Base-by-base conservation (phyloP, 1,140 invertebrate genomes). In the Frieseomelitta varia region DNA sequence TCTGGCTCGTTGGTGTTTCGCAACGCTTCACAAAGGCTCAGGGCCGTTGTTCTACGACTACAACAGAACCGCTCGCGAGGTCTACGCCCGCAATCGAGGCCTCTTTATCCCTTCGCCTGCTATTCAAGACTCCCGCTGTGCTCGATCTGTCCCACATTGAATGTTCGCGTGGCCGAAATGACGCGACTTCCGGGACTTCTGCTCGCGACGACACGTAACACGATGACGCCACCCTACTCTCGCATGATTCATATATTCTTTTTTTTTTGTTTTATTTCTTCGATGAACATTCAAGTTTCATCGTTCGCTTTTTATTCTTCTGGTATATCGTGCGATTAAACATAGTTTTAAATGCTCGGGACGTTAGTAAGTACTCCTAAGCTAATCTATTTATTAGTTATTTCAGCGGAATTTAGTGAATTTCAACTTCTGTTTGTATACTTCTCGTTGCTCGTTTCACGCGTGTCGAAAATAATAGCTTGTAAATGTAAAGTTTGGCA, bases 51-150 rank as follows among this genome's bases (percentile, higher is more conserved):
- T 90, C 85, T 87, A 82, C 30, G 82, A 34, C 69, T 87, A 82
- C 81, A 84, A 72, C 72, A 83, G 75, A 81, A 84, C 85, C 74
- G 76, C 67, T 79, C 65, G 79, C 79, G 85, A 85, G 92, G 92
- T 92, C 92, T 93, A 93, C 86, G 91, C 61, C 92, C 93, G 91
- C 91, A 88, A 91, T 92, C 86, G 89, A 89, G 90, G 91, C 61
- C 75, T 79, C 81, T 83, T 83, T 71, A 83, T 83, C 74, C 81
- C 81, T 83, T 83, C 75, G 75, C 75, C 55, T n/a, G 72, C 61
- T 82, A 76, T 69, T 84, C 73, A 39, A 80, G 39, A 68, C 84
- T 86, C 80, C 27, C 21, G 74, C n/a, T 63, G n/a, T 12, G 58
- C 65, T 81, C 79, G 30, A 81, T 73, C 58, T 78, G 80, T 76